A percentile compares a stretch with the other conserved stretches of the same genome.
Evolutionary conservation across 2,888 invertebrate genomes (phyloP).

Genomic region (Drosophila anceps): DNA sequence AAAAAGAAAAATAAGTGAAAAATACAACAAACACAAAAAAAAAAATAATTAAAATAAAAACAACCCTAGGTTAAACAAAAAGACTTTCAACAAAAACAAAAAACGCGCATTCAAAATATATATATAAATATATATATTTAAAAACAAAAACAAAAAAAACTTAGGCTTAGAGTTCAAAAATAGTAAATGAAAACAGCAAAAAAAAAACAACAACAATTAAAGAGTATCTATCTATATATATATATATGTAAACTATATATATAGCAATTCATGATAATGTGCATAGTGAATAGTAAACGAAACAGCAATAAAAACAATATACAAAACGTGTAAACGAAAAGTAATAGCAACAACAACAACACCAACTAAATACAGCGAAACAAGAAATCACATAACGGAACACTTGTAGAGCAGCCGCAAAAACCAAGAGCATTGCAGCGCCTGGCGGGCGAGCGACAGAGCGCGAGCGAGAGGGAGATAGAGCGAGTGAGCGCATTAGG

Average conservation of each 20-base stretch:
- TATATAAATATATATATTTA: constrained; percentile 24
- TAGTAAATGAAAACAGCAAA: constrained; percentile 66
- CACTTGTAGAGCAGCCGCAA: constrained; percentile 22
- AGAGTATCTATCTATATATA: constrained; percentile 69
- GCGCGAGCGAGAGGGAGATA: neutral
- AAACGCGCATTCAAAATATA: constrained; percentile 72
- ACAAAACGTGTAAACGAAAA: constrained; percentile 78
- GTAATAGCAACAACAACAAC: constrained; percentile 77
- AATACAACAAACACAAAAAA: constrained; percentile 57
- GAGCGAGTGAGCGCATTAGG: constrained; percentile 30
- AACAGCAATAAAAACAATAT: constrained; percentile 74
- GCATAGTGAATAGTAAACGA: constrained; percentile 80
- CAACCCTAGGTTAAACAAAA: constrained; percentile 82
- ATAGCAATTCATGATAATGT: constrained; percentile 63
- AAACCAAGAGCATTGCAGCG: constrained; percentile 11
- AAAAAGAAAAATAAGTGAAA: constrained; percentile 66
- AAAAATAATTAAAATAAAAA: constrained; percentile 66
- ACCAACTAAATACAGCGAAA: constrained; percentile 73
- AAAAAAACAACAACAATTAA: constrained; percentile 49
- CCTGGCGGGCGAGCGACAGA: neutral
- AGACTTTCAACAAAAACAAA: constrained; percentile 78
- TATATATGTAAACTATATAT: constrained; percentile 39
- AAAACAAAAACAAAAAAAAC: constrained; percentile 39
- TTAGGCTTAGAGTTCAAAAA: constrained; percentile 75
- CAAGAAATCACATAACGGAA: constrained; percentile 32